Evolutionary conservation across 2,113 vertebrate species (phyloP).

Genomic region (Grammomys surdaster): DNA sequence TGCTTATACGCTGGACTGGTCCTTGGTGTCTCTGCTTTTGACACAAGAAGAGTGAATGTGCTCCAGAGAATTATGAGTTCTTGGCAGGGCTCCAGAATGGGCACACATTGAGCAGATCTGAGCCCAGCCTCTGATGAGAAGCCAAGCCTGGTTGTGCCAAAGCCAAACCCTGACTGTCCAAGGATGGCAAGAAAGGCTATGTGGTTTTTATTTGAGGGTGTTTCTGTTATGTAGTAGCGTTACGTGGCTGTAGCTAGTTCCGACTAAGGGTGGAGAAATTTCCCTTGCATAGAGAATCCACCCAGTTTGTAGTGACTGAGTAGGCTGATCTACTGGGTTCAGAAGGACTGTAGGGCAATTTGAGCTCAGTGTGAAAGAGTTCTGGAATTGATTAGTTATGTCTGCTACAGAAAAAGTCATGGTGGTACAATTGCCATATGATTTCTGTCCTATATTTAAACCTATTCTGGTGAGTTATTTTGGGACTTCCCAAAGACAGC

Average conservation of each 20-base stretch:
- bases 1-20: not conserved
- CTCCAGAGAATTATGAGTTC: not conserved
- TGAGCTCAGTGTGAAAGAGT: not conserved
- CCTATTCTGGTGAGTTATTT: not conserved
- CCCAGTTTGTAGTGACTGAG: not conserved
- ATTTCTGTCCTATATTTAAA: not conserved
- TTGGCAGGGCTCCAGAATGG: not conserved
- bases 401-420: not conserved
- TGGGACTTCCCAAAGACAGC: not conserved
- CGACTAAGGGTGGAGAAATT: not conserved
- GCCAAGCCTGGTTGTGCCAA: not conserved
- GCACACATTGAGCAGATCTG: not conserved
- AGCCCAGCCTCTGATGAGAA: not conserved
- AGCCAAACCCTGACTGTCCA: not conserved
- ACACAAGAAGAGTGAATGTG: not conserved
- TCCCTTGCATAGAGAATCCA: not conserved
- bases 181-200: not conserved
- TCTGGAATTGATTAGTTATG: constrained; percentile 12
- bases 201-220: not conserved
- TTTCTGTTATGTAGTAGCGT: not conserved
- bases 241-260: not conserved
- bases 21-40: not conserved
- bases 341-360: not conserved
- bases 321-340: not conserved
- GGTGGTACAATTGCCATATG: rapidly evolving